phyloP scores from a whole-genome alignment of 1,140 invertebrate species.

The Meteorus sp. region DNA sequence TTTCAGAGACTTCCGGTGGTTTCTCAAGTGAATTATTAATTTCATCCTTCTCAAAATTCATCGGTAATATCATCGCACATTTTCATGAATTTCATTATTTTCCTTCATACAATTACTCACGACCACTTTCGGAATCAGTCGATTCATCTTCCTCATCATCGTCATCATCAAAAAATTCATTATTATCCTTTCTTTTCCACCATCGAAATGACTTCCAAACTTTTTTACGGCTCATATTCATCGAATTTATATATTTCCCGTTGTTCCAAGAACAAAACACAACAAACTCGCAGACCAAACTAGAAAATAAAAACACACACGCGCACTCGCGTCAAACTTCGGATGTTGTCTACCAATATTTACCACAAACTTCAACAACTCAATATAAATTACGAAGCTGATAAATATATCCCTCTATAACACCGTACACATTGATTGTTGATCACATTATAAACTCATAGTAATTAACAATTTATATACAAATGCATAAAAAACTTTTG shows the following conservation, averaged over 20 bases:
- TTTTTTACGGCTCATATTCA: constrained; percentile 52
- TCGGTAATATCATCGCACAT: neutral
- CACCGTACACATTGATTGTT: too few species aligned
- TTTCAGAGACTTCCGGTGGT: too few species aligned
- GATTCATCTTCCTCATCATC: too few species aligned
- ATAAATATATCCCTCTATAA: too few species aligned
- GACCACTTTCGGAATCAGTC: constrained; percentile 34
- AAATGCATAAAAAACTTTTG: neutral
- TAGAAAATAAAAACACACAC: too few species aligned
- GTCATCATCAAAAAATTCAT: constrained; percentile 33
- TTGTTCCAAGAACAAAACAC: neutral
- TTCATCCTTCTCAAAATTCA: too few species aligned
- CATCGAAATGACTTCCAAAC: constrained; percentile 57
- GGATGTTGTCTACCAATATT: too few species aligned
- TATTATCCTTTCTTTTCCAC: constrained; percentile 50
- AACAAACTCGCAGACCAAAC: too few species aligned
- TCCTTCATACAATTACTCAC: constrained; percentile 37
- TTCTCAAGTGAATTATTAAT: too few species aligned
- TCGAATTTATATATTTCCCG: neutral
- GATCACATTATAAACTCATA: neutral
- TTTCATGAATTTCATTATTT: neutral
- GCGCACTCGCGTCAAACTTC: too few species aligned
- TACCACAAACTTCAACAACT: too few species aligned
- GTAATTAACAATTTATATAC: neutral
- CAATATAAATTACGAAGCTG: too few species aligned